A percentile compares a stretch with the other conserved stretches of the same genome.
These are phyloP conservation scores for Xiphophorus couchianus DNA, from an alignment of 2,113 vertebrate species.

Conservation along the genomic window DNA sequence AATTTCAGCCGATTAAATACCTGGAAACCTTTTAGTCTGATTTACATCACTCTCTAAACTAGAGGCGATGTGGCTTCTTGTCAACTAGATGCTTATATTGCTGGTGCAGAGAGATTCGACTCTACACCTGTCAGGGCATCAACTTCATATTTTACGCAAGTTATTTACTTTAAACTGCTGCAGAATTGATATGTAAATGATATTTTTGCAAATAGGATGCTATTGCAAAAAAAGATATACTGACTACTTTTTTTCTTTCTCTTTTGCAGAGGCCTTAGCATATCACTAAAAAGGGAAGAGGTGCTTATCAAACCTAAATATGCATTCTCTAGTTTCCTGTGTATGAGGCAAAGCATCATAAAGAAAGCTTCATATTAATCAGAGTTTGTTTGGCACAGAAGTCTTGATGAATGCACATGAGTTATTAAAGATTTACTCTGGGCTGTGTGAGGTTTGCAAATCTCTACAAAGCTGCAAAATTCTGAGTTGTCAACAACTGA, in stretches of 20 bases:
- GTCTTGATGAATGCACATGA: background rate
- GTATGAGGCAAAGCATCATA: background rate
- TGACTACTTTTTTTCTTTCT: slow-evolving; percentile 12
- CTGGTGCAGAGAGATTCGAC: slow-evolving; percentile 6
- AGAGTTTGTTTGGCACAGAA: background rate
- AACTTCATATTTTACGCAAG: background rate
- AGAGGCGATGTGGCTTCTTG: slow-evolving; percentile 36
- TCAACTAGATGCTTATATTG: background rate
- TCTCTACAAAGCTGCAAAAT: too few species aligned
- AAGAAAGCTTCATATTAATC: too few species aligned
- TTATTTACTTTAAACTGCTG: slow-evolving; percentile 7
- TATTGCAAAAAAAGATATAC: slow-evolving; percentile 22
- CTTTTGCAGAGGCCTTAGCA: slow-evolving; percentile 23
- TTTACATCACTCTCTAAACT: slow-evolving; percentile 19
- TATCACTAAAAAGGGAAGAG: slow-evolving; percentile 43
- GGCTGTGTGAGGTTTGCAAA: too few species aligned
- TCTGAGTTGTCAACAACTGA: too few species aligned
- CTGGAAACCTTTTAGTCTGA: slow-evolving; percentile 31
- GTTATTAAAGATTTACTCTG: background rate
- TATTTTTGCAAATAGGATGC: background rate
- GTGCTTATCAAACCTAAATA: slow-evolving; percentile 75
- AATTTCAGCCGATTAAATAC: slow-evolving; percentile 46
- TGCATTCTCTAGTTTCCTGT: slow-evolving; percentile 70
- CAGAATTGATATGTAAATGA: background rate
- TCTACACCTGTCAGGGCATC: background rate